Evolutionary conservation across 2,888 invertebrate species (phyloP), one percentile per base, ranked within the genome.

Genomic region (Muscina levida): DNA sequence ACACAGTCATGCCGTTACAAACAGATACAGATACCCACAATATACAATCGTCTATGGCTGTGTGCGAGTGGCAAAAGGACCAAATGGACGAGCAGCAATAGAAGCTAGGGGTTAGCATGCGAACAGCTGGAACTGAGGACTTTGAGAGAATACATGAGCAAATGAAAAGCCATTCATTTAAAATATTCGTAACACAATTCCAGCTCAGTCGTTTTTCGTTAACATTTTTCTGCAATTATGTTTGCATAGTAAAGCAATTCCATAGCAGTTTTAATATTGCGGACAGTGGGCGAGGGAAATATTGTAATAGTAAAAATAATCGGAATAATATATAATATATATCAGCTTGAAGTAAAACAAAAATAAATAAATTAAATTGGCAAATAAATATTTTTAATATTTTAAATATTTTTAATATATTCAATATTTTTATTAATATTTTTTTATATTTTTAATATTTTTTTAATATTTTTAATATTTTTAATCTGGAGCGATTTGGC

Each of bases 221-320:
- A 67, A 42, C 79, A 82, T 84, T 80, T 82, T 79, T 71, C 24
- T 53, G 53, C 82, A 82, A 82, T 83, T 83, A 83, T 81, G 44
- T 83, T 82, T 82, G 75, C 77, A 77, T 79, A 82, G 80, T 75
- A 83, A 75, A 80, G 57, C 76, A 68, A 76, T 80, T 76, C 68
- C 56, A n/a, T 56, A 53, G 62, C 15, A 22, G 39, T 39, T 62
- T 62, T 22, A 62, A 19, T 62, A 6, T 6, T n/a, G 6, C 3
- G 51, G 11, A 19, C 22, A 17, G 11, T 37, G 37, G 59, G 37
- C 31, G n/a, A n/a, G n/a, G n/a, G n/a, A n/a, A n/a, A n/a, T n/a
- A n/a, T n/a, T n/a, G n/a, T n/a, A n/a, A n/a, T n/a, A n/a, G n/a
- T n/a, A n/a, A n/a, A n/a, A n/a, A n/a, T n/a, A n/a, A n/a, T n/a